A percentile compares a stretch with the other conserved stretches of the same genome.
phyloP scores from a whole-genome alignment of 2,888 invertebrate genomes.

The Brenthis daphne region DNA sequence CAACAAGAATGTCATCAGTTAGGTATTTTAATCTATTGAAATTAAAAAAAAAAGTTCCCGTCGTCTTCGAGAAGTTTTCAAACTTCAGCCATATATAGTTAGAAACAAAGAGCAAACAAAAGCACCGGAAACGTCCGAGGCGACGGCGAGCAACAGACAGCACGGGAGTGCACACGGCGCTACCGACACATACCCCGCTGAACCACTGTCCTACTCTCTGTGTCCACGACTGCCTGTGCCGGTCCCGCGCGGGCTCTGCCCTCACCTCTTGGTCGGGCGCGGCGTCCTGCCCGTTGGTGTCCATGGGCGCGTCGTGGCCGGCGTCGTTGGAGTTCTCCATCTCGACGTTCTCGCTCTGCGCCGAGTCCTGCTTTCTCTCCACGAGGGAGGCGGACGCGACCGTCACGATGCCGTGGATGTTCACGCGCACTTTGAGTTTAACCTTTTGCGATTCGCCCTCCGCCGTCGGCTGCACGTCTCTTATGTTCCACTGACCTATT shows the following conservation, averaged over 20 bases:
- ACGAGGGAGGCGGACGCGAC: slow-evolving; percentile 93
- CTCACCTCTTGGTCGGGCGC: slow-evolving; percentile 80
- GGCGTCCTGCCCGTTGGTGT: slow-evolving; percentile 79
- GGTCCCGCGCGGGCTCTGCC: slow-evolving; percentile 71
- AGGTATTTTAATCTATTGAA: neutral
- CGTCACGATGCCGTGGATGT: slow-evolving; percentile 95
- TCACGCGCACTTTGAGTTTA: slow-evolving; percentile 97
- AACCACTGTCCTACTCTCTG: slow-evolving; percentile 87
- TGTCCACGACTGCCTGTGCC: slow-evolving; percentile 85
- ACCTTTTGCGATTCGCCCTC: slow-evolving; percentile 97
- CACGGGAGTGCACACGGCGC: slow-evolving; percentile 58
- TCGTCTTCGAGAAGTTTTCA: neutral
- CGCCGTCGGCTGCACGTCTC: slow-evolving; percentile 91
- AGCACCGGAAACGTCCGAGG: neutral
- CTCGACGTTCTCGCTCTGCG: slow-evolving; percentile 68
- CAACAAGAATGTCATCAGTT: too few species aligned
- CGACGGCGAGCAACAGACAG: slow-evolving; percentile 61
- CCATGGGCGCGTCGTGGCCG: slow-evolving; percentile 70
- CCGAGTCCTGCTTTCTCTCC: slow-evolving; percentile 85
- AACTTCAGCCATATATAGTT: neutral
- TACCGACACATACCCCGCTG: slow-evolving; percentile 86
- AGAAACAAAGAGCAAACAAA: neutral
- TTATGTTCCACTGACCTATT: slow-evolving; percentile 88
- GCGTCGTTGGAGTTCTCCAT: slow-evolving; percentile 73
- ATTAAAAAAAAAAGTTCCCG: neutral